phyloP scores from a whole-genome alignment of 2,113 vertebrate species.

The Podocnemis expansa region DNA sequence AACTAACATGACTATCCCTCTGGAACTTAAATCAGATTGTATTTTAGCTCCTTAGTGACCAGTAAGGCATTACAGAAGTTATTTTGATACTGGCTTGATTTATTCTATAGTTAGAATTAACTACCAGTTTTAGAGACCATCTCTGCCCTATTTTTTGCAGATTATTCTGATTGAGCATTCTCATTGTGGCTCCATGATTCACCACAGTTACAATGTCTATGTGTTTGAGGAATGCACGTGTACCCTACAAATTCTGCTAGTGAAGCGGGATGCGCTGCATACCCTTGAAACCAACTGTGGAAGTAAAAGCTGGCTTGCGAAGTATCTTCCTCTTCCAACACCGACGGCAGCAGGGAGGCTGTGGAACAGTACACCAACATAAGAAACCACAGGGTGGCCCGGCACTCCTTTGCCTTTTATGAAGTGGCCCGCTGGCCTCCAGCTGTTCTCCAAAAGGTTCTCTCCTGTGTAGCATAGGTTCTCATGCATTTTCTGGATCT shows the following conservation, averaged over 20 bases:
- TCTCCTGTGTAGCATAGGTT: not conserved
- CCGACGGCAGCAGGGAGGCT: rapidly evolving
- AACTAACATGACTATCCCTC: too few relatives aligned
- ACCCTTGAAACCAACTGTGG: not conserved
- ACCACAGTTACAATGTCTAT: not conserved
- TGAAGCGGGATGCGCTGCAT: not conserved
- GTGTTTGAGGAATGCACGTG: not conserved
- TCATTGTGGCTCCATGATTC: too few relatives aligned
- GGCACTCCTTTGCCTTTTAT: not conserved
- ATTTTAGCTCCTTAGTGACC: too few relatives aligned
- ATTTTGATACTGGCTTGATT: too few relatives aligned
- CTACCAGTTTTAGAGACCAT: too few relatives aligned
- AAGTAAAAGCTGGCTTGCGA: rapidly evolving
- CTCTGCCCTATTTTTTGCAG: too few relatives aligned
- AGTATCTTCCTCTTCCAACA: not conserved
- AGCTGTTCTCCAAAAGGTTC: not conserved
- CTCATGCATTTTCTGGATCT: not conserved
- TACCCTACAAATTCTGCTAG: not conserved
- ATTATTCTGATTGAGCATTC: too few relatives aligned
- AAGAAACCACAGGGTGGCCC: rapidly evolving
- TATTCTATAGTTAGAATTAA: too few relatives aligned
- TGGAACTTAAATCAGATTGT: too few relatives aligned
- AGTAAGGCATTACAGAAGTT: too few relatives aligned
- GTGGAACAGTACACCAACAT: not conserved
- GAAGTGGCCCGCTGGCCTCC: not conserved